Evolutionary conservation across 2,113 vertebrate genomes (phyloP).

Genomic region (Rattus norvegicus): DNA sequence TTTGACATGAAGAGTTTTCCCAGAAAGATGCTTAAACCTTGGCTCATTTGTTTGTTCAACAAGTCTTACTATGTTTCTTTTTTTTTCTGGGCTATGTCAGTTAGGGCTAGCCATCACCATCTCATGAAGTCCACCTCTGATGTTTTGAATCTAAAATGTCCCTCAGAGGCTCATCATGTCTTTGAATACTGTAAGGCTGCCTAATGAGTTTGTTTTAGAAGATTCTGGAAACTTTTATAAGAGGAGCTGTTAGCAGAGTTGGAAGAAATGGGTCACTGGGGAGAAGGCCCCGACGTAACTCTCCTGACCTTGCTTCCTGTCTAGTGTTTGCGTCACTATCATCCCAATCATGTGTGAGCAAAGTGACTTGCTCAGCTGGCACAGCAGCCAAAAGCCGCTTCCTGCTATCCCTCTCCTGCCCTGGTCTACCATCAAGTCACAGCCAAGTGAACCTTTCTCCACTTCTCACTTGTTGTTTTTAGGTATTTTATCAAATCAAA

Average conservation of each 20-base stretch:
- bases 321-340: background rate
- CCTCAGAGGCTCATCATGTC: background rate
- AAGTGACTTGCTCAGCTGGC: no score
- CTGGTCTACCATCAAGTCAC: background rate
- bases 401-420: background rate
- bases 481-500: background rate
- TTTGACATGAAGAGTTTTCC: slow-evolving; percentile 3
- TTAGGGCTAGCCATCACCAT: background rate
- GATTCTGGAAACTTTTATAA: background rate
- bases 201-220: background rate
- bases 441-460: background rate
- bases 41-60: background rate
- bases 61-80: background rate
- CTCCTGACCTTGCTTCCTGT: background rate
- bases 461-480: background rate
- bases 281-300: background rate
- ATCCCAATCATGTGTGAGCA: background rate
- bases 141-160: background rate
- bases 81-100: background rate
- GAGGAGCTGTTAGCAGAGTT: background rate
- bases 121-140: background rate
- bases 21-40: background rate
- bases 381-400: no score
- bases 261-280: background rate
- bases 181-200: background rate